These are phyloP conservation scores for Alentia gelatinosa DNA, from an alignment of 2,888 invertebrate species.

Conservation along the genomic window DNA sequence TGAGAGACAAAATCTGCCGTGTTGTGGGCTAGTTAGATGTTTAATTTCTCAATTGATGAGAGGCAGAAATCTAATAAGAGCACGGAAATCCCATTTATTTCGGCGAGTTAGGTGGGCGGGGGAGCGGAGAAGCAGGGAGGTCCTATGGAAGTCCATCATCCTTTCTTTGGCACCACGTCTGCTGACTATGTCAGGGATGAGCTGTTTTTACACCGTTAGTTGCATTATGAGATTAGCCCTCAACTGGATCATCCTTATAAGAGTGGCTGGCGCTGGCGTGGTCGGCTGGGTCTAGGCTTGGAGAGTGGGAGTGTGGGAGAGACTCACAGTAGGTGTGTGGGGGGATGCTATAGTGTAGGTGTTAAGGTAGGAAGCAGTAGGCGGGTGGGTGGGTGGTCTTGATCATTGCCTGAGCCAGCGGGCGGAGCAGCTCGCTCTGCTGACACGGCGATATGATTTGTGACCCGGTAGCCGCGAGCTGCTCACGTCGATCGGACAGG, in stretches of 20 bases:
- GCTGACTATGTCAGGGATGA: neutral
- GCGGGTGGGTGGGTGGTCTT: neutral
- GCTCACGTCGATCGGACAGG: conserved; percentile 33
- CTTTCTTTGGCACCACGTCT: neutral
- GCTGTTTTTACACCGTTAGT: neutral
- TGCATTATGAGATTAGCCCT: neutral
- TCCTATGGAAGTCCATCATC: neutral
- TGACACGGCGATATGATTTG: neutral
- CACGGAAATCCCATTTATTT: conserved; percentile 39
- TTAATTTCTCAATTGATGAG: conserved; percentile 46
- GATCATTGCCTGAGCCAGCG: neutral
- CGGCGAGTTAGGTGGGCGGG: neutral
- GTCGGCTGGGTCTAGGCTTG: neutral
- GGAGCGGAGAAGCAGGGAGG: neutral
- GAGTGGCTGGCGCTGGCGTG: neutral
- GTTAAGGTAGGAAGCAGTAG: neutral
- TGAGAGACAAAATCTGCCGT: neutral
- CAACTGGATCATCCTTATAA: conserved; percentile 3
- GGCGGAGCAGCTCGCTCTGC: neutral
- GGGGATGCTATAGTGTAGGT: no score
- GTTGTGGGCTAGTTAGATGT: conserved; percentile 30
- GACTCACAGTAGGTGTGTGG: no score
- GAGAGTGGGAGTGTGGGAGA: no score
- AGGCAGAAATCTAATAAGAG: conserved; percentile 23
- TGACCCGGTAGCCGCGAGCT: neutral